These are phyloP conservation scores for Drosophila navojoa DNA, from an alignment of 1,140 invertebrate species.

Conservation along the genomic window DNA sequence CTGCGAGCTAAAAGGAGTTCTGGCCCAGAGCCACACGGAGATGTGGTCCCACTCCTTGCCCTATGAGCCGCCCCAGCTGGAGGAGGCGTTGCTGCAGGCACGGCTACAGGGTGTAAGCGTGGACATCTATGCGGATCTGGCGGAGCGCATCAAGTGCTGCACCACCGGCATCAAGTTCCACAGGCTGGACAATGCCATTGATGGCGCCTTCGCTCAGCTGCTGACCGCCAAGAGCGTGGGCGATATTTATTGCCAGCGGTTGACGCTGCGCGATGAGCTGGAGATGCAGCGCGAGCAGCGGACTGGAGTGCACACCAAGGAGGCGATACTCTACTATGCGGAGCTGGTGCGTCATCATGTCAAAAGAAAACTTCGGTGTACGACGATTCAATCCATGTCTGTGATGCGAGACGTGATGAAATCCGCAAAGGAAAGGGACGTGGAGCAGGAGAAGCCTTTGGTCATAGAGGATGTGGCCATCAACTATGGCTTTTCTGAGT, in stretches of 20 bases:
- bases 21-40: slow-evolving; percentile 9
- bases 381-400: slow-evolving; percentile 31
- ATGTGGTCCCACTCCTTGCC: slow-evolving; percentile 51
- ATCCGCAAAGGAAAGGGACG: slow-evolving; percentile 1
- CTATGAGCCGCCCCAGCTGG: slow-evolving; percentile 43
- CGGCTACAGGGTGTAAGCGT: slow-evolving; percentile 19
- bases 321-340: slow-evolving; percentile 42
- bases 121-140: slow-evolving; percentile 56
- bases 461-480: slow-evolving; percentile 50
- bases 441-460: slow-evolving; percentile 40
- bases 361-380: slow-evolving; percentile 28
- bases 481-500: slow-evolving; percentile 51
- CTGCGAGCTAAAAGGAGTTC: slow-evolving; percentile 44
- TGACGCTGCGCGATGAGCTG: slow-evolving; percentile 39
- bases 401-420: slow-evolving; percentile 49
- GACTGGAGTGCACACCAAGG: slow-evolving; percentile 49
- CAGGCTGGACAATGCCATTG: slow-evolving; percentile 29
- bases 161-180: slow-evolving; percentile 54
- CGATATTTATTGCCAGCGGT: slow-evolving; percentile 51
- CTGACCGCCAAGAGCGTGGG: slow-evolving; percentile 55
- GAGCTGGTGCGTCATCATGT: slow-evolving; percentile 24
- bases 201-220: slow-evolving; percentile 58
- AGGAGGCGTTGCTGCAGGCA: slow-evolving; percentile 50
- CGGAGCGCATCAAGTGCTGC: slow-evolving; percentile 49
- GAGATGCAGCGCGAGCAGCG: slow-evolving; percentile 42